Conservation (phyloP, 2,888 invertebrate genomes). For the Theodoxus fluviatilis region DNA sequence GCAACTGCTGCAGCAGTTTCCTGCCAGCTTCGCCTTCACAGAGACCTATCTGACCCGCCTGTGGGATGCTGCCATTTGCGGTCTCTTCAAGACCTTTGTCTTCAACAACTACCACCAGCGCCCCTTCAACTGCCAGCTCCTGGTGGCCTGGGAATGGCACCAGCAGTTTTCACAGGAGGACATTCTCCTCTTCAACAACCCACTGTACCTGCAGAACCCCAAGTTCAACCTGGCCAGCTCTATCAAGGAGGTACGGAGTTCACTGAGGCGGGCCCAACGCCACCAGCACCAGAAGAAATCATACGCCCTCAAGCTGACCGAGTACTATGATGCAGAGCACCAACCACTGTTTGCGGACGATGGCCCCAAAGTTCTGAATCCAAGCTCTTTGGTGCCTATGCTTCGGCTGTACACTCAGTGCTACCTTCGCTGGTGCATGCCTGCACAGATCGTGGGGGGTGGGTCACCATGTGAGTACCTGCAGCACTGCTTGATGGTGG, state of each 20-base stretch:
- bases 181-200: conserved; percentile 83
- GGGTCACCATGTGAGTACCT: conserved; percentile 68
- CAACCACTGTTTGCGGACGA: conserved; percentile 28
- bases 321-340: conserved; percentile 19
- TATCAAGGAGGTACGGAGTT: conserved; percentile 29
- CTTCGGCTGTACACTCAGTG: conserved; percentile 84
- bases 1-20: conserved; percentile 89
- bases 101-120: conserved; percentile 79
- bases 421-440: conserved; percentile 87
- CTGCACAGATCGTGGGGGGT: conserved; percentile 79
- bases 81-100: conserved; percentile 90
- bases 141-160: conserved; percentile 84
- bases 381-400: conserved; percentile 39
- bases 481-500: conserved; percentile 63
- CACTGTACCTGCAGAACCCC: conserved; percentile 70
- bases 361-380: conserved; percentile 34
- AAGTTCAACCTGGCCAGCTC: conserved; percentile 32
- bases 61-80: conserved; percentile 88
- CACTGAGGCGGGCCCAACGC: conserved; percentile 28
- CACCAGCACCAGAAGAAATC: too few species aligned
- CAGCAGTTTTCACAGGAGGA: conserved; percentile 85
- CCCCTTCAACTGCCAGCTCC: conserved; percentile 66
- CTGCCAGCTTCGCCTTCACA: conserved; percentile 87
- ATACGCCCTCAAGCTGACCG: conserved; percentile 26
- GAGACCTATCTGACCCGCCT: conserved; percentile 90